Evolutionary conservation across 2,888 invertebrate genomes (phyloP).

Genomic region (Griposia aprilina): DNA sequence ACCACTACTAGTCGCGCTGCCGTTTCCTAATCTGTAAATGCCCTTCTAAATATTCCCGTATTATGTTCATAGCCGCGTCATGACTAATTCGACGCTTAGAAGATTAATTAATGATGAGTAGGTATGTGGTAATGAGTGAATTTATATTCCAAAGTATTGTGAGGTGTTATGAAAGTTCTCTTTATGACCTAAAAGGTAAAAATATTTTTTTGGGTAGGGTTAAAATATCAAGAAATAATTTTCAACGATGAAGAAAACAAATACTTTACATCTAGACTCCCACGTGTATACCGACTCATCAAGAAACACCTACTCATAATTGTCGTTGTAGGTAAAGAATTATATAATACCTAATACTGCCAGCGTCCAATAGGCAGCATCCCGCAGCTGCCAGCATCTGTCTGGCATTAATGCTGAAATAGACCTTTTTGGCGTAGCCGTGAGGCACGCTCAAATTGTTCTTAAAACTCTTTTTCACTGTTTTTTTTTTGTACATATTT

Average conservation of each 20-base stretch:
- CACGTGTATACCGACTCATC: not conserved
- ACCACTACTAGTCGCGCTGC: not conserved
- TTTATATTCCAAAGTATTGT: constrained; percentile 58
- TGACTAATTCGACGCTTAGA: constrained; percentile 59
- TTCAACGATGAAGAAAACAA: not conserved
- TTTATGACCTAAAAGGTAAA: constrained; percentile 11
- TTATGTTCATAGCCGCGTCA: constrained; percentile 63
- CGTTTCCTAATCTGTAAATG: constrained; percentile 7
- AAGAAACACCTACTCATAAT: not conserved
- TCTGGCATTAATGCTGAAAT: no score
- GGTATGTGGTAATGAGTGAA: constrained; percentile 49
- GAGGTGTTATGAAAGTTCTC: constrained; percentile 28
- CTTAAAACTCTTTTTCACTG: no score
- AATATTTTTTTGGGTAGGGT: not conserved
- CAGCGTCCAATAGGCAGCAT: not conserved
- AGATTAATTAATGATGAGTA: constrained; percentile 52
- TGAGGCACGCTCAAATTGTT: no score
- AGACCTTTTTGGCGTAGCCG: no score
- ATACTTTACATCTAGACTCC: not conserved
- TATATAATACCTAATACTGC: not conserved
- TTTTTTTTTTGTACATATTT: not conserved
- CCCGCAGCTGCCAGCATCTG: not conserved
- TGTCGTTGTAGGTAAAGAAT: not conserved
- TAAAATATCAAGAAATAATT: not conserved
- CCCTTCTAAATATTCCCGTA: constrained; percentile 16